phyloP scores from a whole-genome alignment of 2,888 invertebrate species.

The Cerastis leucographa region DNA sequence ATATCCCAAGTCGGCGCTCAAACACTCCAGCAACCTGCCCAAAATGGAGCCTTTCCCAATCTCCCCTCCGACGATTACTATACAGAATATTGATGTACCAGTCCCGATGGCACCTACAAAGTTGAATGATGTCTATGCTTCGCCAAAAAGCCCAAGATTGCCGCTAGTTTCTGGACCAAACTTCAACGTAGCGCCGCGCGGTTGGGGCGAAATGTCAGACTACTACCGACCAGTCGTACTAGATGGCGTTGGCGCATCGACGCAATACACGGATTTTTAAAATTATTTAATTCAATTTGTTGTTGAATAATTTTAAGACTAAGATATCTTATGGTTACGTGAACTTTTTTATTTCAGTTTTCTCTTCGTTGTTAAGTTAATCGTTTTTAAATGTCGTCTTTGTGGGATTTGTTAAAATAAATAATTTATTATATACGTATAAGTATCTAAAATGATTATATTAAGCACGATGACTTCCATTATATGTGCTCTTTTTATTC shows the following conservation, averaged over 20 bases:
- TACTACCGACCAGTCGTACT: constrained; percentile 94
- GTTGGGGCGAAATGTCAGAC: constrained; percentile 93
- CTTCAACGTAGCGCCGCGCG: constrained; percentile 96
- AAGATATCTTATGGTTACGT: constrained; percentile 25
- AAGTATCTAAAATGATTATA: neutral
- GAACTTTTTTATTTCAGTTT: constrained; percentile 44
- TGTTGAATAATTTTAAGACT: constrained; percentile 59
- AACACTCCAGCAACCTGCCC: constrained; percentile 82
- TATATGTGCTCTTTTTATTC: constrained; percentile 37
- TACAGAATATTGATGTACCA: constrained; percentile 81
- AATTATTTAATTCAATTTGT: constrained; percentile 41
- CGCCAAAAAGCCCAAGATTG: constrained; percentile 84
- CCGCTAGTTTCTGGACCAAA: constrained; percentile 90
- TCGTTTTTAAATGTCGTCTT: constrained; percentile 51
- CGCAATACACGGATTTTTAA: constrained; percentile 89
- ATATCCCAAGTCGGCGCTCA: constrained; percentile 86
- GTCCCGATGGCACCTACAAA: constrained; percentile 87
- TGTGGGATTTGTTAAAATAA: constrained; percentile 43
- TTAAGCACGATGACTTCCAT: constrained; percentile 45
- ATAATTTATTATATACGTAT: neutral
- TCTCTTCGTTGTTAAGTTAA: constrained; percentile 36
- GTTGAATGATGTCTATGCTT: constrained; percentile 86
- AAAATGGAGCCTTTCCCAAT: constrained; percentile 89
- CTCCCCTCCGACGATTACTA: constrained; percentile 80
- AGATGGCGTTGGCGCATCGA: constrained; percentile 86